Base-by-base conservation (phyloP, 2,797 vertebrate species). In the Ptychobarbus kaznakovi region DNA sequence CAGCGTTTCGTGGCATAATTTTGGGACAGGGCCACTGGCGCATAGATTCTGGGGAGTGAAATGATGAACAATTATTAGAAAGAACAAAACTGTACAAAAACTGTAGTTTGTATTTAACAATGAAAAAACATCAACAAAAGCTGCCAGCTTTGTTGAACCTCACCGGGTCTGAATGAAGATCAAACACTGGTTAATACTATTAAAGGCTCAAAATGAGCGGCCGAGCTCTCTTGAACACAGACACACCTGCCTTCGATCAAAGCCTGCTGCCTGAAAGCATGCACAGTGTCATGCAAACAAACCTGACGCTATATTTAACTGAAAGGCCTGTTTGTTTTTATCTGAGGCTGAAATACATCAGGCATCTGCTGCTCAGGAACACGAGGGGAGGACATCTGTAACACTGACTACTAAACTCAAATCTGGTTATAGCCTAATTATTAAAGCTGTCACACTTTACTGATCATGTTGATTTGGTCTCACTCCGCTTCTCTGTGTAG, bases 251-350 rank as follows among this genome's bases (percentile, higher is more conserved):
- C 65, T 78, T 84, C 56, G 49, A 78, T 78, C 63, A 78, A 77
- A 69, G 40, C 40, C 69, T 88, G 81, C 82, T 86, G 66, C 9
- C 46, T 86, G 61, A 68, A 81, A 75, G n/a, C 74, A 75, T 35
- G 56, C 70, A 77, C 49, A 70, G 63, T 46, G 58, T 87, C 86
- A 82, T 72, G 83, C 82, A 82, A 81, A 87, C 78, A 86, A 85
- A 88, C 79, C 80, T 46, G 81, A 11, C 44, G 58, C 68, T 87
- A 85, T 87, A 87, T 88, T 86, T 82, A 88, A 86, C 56, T 11
- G 79, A 88, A 86, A 80, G 53, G 79, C 81, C 56, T 74, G 49
- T 25, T 49, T 61, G 72, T 86, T 79, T 73, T 85, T 85, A 85
- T 88, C 82, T 22, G 28, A 72, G 38, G 69, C 78, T 63, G 46